Conservation (phyloP, 2,113 vertebrate species). For the Serilophus lunatus region DNA sequence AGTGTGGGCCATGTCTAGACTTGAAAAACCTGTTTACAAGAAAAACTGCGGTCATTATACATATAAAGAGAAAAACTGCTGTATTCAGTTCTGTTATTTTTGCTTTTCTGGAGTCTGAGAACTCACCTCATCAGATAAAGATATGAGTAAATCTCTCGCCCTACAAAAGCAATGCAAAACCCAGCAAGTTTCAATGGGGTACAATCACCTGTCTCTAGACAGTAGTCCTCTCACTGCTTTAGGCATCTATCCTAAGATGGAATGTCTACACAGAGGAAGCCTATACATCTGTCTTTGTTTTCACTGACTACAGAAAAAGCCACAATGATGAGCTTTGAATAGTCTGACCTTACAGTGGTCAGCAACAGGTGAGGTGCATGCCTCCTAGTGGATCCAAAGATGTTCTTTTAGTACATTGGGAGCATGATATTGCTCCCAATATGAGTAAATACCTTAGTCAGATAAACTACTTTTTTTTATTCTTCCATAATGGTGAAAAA, state of each 20-base stretch:
- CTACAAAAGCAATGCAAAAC: background rate
- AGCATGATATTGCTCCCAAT: background rate
- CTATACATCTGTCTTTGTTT: background rate
- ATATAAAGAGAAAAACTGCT: background rate
- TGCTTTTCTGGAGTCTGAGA: background rate
- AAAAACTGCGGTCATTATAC: background rate
- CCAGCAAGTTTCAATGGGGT: background rate
- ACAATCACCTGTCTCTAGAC: background rate
- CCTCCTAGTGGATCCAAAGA: background rate
- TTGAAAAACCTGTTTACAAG: background rate
- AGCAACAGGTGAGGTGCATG: background rate
- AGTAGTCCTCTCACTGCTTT: background rate
- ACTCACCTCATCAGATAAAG: background rate
- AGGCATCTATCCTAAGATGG: accelerated
- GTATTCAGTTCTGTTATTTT: background rate
- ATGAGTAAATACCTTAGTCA: background rate
- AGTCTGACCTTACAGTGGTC: background rate
- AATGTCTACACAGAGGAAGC: background rate
- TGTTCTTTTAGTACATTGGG: background rate
- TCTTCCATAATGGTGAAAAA: background rate
- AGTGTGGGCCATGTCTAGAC: background rate
- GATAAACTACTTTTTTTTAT: background rate
- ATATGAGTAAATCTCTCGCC: background rate
- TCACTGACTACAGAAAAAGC: background rate
- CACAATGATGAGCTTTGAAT: background rate